A percentile compares a stretch with the other conserved stretches of the same genome.
Evolutionary conservation across 1,140 invertebrate species (phyloP).

Genomic region (Mylabris phalerata): DNA sequence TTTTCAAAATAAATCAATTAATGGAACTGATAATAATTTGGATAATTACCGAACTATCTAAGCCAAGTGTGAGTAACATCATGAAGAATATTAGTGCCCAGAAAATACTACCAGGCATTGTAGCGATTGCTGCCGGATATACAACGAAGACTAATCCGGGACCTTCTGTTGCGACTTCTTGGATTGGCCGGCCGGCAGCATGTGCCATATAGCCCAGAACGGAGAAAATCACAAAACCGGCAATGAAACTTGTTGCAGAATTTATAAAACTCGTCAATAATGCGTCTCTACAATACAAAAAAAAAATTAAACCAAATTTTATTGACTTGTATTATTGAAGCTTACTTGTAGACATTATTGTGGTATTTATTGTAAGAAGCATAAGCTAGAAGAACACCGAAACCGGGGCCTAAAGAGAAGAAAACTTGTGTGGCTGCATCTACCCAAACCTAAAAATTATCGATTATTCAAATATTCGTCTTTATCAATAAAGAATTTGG

Average conservation of each 20-base stretch:
- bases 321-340: too few species aligned
- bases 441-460: constrained; percentile 76
- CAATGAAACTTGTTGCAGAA: constrained; percentile 90
- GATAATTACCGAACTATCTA: constrained; percentile 81
- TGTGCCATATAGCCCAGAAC: constrained; percentile 94
- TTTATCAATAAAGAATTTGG: not conserved
- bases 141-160: constrained; percentile 91
- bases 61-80: constrained; percentile 88
- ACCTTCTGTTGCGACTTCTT: constrained; percentile 81
- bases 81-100: constrained; percentile 96
- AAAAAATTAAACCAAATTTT: not conserved
- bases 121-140: constrained; percentile 93
- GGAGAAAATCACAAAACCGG: constrained; percentile 98
- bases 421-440: constrained; percentile 97
- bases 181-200: constrained; percentile 68
- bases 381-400: constrained; percentile 92
- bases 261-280: constrained; percentile 92
- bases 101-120: constrained; percentile 87
- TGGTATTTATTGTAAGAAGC: constrained; percentile 97
- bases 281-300: constrained; percentile 74
- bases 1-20: constrained; percentile 21
- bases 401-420: constrained; percentile 94
- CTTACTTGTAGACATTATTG: constrained; percentile 94
- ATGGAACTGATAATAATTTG: not conserved
- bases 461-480: not conserved